A percentile compares a stretch with the other conserved stretches of the same genome.
phyloP scores from a whole-genome alignment of 2,888 invertebrate genomes.

The Masnerella sp. region DNA sequence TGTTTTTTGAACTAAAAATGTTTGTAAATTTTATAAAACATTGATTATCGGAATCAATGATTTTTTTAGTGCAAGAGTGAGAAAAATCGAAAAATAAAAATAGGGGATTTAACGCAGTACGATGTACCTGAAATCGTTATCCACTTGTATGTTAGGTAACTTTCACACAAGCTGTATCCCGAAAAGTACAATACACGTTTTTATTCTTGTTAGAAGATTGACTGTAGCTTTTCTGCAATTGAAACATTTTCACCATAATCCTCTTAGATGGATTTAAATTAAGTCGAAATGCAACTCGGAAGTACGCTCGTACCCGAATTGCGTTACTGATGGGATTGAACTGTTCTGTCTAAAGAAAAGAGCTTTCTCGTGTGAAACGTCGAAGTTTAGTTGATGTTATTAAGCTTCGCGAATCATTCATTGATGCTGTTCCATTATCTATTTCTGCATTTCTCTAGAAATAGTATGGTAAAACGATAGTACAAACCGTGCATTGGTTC shows the following conservation, averaged over 20 bases:
- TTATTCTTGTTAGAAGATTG: slow-evolving; percentile 47
- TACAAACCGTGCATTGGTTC: not conserved
- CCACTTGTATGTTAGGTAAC: slow-evolving; percentile 6
- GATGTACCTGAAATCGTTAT: not conserved
- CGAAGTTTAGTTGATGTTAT: slow-evolving; percentile 57
- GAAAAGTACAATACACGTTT: slow-evolving; percentile 18
- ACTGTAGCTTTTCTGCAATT: slow-evolving; percentile 62
- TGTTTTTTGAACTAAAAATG: too few species aligned
- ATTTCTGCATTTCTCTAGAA: slow-evolving; percentile 29
- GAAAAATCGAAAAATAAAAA: too few species aligned
- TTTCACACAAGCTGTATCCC: not conserved
- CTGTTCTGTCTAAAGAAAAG: slow-evolving; percentile 53
- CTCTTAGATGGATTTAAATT: slow-evolving; percentile 69
- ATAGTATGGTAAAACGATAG: slow-evolving; percentile 28
- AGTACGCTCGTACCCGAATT: slow-evolving; percentile 60
- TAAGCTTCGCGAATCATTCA: slow-evolving; percentile 53
- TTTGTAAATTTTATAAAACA: too few species aligned
- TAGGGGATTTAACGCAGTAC: not conserved
- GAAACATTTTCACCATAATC: slow-evolving; percentile 72
- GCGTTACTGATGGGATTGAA: slow-evolving; percentile 60
- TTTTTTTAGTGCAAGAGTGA: too few species aligned
- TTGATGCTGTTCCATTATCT: slow-evolving; percentile 48
- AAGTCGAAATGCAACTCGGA: slow-evolving; percentile 63
- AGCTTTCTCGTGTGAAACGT: slow-evolving; percentile 60
- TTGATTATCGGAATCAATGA: too few species aligned